A percentile compares a stretch with the other conserved stretches of the same genome.
These are phyloP conservation scores for Copidosoma floridanum DNA, from an alignment of 1,140 invertebrate genomes.

Conservation along the genomic window DNA sequence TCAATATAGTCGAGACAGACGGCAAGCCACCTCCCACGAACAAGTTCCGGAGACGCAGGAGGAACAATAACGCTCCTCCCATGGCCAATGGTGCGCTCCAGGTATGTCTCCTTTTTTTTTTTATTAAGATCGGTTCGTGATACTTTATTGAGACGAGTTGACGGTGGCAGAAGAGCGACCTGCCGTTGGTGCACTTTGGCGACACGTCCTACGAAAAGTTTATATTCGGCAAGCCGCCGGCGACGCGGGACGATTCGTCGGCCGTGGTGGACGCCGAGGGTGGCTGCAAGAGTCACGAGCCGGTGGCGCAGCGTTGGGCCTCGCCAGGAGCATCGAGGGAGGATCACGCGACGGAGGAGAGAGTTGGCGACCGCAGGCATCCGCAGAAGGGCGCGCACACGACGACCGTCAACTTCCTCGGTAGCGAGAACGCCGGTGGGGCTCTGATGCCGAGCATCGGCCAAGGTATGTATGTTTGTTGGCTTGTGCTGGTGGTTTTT, in stretches of 20 bases:
- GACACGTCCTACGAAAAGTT: constrained; percentile 57
- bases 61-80: constrained; percentile 47
- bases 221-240: constrained; percentile 30
- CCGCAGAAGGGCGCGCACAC: not conserved
- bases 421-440: not conserved
- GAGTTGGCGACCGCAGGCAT: not conserved
- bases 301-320: not conserved
- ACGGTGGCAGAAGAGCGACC: constrained; percentile 43
- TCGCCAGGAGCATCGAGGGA: not conserved
- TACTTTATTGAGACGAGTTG: no score
- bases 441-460: not conserved
- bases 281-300: not conserved
- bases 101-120: not conserved
- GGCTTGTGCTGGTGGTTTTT: no score
- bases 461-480: constrained; percentile 14
- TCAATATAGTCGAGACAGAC: constrained; percentile 84
- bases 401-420: constrained; percentile 12
- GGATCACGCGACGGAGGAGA: not conserved
- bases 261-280: no score
- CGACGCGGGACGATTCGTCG: not conserved
- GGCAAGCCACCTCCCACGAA: constrained; percentile 80
- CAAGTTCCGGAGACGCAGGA: constrained; percentile 67
- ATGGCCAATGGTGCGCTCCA: not conserved
- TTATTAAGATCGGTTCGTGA: not conserved
- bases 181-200: constrained; percentile 58